Percentiles rank a stretch among this genome's conserved stretches.
Conservation (phyloP, 2,888 invertebrate species). For the Esperia sulphurella region DNA sequence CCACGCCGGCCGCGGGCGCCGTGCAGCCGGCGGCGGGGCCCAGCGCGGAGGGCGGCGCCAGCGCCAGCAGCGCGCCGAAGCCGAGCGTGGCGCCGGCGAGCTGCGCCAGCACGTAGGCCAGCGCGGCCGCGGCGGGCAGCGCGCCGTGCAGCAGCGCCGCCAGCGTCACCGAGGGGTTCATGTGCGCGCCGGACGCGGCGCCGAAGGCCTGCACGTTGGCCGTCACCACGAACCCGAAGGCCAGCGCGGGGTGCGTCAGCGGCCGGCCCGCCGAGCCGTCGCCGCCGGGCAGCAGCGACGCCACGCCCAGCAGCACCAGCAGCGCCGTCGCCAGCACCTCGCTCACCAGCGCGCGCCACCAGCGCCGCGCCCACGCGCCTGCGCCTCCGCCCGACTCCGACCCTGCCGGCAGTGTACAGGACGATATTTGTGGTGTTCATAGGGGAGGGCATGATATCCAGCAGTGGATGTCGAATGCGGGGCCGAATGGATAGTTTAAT, state of each 20-base stretch:
- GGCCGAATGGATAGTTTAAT: no score
- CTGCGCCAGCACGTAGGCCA: constrained; percentile 49
- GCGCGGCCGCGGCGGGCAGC: constrained; percentile 48
- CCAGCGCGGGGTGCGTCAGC: constrained; percentile 53
- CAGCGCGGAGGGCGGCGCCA: constrained; percentile 22
- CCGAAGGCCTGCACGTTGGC: constrained; percentile 75
- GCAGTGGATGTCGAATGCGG: no score
- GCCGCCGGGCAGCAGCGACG: constrained; percentile 32
- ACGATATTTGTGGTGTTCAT: no score
- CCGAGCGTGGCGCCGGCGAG: constrained; percentile 46
- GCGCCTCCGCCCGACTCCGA: constrained; percentile 7
- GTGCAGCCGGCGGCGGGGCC: constrained; percentile 24
- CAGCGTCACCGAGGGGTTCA: constrained; percentile 88
- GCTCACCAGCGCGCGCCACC: constrained; percentile 58
- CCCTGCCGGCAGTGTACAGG: neutral
- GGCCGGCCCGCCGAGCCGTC: constrained; percentile 20
- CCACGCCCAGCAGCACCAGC: constrained; percentile 58
- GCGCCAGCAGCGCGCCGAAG: constrained; percentile 38
- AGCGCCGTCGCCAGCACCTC: constrained; percentile 60
- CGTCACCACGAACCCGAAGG: constrained; percentile 57
- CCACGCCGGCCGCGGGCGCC: constrained; percentile 26
- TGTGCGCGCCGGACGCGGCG: constrained; percentile 86
- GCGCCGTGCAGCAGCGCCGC: constrained; percentile 78
- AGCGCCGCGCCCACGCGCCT: constrained; percentile 34
- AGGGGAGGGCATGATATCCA: no score